Evolutionary conservation across 2,113 vertebrate genomes (phyloP).

Genomic region (Anseranas semipalmata): DNA sequence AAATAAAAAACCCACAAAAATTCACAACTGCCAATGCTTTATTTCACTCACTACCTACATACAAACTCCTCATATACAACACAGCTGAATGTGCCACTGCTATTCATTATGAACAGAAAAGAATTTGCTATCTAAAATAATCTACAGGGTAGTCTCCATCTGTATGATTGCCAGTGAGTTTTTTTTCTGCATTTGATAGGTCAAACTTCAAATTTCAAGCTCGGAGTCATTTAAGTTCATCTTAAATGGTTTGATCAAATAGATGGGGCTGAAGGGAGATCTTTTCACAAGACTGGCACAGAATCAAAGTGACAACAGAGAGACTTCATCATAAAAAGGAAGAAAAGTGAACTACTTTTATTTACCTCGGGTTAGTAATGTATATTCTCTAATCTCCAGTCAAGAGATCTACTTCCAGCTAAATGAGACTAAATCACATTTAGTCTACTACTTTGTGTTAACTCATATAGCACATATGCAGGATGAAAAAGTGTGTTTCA

Average conservation of each 20-base stretch:
- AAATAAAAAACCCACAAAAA: neutral
- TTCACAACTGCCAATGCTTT: neutral
- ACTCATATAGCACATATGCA: neutral
- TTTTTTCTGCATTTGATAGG: neutral
- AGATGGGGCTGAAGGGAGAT: neutral
- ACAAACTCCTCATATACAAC: neutral
- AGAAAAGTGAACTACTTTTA: neutral
- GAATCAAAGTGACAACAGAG: neutral
- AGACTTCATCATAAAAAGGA: neutral
- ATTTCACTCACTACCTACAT: neutral
- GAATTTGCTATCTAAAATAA: too few relatives aligned
- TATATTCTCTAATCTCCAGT: neutral
- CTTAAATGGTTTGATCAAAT: neutral
- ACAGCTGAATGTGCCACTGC: neutral
- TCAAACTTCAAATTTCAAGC: neutral
- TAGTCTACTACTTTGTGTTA: neutral
- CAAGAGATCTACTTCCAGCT: neutral
- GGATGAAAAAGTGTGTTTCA: neutral
- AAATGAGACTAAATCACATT: neutral
- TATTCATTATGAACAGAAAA: neutral
- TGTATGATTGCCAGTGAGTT: neutral
- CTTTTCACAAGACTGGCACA: neutral
- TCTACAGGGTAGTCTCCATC: neutral
- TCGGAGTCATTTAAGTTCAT: neutral
- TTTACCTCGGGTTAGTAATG: neutral